Conservation (phyloP, 2,888 invertebrate species). For the Sympetrum striolatum region DNA sequence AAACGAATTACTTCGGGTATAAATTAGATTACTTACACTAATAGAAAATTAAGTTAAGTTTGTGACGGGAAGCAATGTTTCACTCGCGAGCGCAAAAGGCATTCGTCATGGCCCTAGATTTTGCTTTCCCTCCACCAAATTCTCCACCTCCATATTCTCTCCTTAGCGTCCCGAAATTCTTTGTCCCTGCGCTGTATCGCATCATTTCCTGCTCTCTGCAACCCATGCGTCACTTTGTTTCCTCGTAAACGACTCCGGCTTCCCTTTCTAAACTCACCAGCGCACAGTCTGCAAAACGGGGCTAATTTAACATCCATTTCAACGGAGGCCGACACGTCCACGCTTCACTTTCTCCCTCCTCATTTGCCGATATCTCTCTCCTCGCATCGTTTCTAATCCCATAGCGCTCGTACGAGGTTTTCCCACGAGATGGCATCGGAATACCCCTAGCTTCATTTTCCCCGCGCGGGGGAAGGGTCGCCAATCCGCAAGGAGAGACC, state of each 20-base stretch:
- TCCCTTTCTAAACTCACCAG: background rate
- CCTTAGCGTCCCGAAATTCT: background rate
- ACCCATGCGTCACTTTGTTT: background rate
- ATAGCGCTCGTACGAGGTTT: constrained; percentile 20
- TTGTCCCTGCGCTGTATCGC: background rate
- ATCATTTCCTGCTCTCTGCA: background rate
- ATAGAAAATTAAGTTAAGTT: too few species aligned
- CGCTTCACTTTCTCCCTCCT: background rate
- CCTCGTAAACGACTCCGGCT: background rate
- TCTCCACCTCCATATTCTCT: background rate
- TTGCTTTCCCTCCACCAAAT: too few species aligned
- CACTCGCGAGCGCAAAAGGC: too few species aligned
- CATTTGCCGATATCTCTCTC: background rate
- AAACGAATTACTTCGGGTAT: too few species aligned
- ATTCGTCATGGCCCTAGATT: background rate
- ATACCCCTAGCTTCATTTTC: constrained; percentile 35
- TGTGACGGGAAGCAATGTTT: too few species aligned
- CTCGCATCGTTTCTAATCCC: constrained; percentile 28
- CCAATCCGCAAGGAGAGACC: background rate
- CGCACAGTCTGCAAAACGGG: background rate
- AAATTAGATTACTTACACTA: too few species aligned
- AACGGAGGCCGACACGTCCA: background rate
- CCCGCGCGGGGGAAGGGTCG: background rate
- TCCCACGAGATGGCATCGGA: constrained; percentile 34
- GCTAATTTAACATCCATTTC: constrained; percentile 5